Evolutionary conservation across 2,797 vertebrate species (phyloP).

Genomic region (Gallinago solitaria): DNA sequence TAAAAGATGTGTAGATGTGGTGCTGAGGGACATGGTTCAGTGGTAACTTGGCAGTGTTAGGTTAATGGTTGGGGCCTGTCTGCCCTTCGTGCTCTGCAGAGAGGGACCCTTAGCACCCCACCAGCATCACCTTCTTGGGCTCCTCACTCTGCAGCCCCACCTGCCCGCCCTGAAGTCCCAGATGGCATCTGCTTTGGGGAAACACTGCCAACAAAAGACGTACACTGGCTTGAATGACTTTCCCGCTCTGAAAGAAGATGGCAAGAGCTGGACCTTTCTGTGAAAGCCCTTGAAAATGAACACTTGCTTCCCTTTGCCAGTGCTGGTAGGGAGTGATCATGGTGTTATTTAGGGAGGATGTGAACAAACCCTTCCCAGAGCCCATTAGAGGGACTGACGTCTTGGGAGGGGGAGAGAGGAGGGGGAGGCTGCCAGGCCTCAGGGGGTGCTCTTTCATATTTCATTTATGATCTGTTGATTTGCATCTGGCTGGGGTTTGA

Average conservation of each 20-base stretch:
- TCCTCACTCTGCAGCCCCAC: neutral
- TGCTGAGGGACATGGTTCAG: neutral
- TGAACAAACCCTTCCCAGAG: neutral
- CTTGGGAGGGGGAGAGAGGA: neutral
- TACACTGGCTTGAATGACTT: neutral
- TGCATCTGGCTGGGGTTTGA: conserved; percentile 1
- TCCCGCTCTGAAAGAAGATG: neutral
- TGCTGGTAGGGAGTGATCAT: neutral
- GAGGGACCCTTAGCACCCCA: neutral
- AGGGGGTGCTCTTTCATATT: neutral
- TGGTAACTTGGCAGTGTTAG: neutral
- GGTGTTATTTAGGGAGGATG: neutral
- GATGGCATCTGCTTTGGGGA: neutral
- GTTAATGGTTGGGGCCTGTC: neutral
- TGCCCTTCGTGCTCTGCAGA: neutral
- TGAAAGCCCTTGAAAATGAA: neutral
- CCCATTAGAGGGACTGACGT: neutral
- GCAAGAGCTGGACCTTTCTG: neutral
- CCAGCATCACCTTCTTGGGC: neutral
- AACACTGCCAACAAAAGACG: neutral
- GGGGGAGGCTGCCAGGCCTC: neutral
- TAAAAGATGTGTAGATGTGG: neutral
- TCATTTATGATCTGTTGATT: conserved; percentile 23
- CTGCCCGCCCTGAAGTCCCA: fast-evolving
- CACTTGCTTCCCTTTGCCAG: neutral